Percentiles rank a stretch among this genome's conserved stretches.
Conservation (phyloP, 2,113 vertebrate genomes). For the Uria aalge region DNA sequence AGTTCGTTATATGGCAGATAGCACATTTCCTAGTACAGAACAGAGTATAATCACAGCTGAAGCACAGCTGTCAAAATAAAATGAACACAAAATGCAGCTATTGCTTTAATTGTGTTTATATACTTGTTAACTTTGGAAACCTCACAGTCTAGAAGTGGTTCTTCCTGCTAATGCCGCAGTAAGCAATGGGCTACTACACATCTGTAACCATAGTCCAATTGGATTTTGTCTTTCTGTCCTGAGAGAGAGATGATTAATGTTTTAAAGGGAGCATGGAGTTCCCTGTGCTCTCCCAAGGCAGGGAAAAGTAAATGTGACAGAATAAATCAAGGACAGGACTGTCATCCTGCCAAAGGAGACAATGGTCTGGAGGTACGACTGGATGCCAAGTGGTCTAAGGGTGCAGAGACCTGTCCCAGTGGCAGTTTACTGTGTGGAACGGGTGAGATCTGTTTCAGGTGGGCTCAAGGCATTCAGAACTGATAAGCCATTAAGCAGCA, state of each 20-base stretch:
- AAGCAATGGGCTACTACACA: not conserved
- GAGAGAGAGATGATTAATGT: not conserved
- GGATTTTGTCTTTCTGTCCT: not conserved
- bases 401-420: not conserved
- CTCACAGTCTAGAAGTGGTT: not conserved
- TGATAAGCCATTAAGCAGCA: not conserved
- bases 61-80: constrained; percentile 26
- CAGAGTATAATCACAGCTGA: not conserved
- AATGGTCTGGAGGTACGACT: not conserved
- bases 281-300: not conserved
- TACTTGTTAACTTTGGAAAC: not conserved
- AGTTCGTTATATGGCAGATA: not conserved
- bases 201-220: not conserved
- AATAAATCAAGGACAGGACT: not conserved
- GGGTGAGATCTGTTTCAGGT: not conserved
- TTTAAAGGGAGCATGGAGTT: rapidly evolving
- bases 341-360: not conserved
- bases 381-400: not conserved
- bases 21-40: not conserved
- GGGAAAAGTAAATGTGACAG: not conserved
- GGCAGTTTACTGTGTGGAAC: not conserved
- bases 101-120: not conserved
- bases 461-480: not conserved
- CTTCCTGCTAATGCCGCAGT: rapidly evolving
- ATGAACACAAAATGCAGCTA: not conserved